These are phyloP conservation scores for human (Homo sapiens) DNA, from an alignment of 2,113 vertebrate species.

Conservation along the genomic window DNA sequence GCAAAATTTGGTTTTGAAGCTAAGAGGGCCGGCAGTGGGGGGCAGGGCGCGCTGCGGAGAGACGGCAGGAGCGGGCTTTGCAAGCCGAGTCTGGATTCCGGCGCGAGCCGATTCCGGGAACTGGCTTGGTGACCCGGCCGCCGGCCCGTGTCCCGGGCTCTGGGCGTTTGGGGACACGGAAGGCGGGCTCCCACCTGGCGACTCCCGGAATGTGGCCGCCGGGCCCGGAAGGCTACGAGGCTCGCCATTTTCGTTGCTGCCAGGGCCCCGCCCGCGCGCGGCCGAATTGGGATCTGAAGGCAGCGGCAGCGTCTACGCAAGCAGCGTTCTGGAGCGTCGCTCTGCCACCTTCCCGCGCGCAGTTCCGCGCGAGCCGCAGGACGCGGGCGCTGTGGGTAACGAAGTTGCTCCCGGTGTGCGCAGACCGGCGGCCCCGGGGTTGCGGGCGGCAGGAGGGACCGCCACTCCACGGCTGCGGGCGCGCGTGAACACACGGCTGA, in stretches of 20 bases:
- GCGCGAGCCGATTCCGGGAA: background rate
- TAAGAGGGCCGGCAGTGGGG: accelerated
- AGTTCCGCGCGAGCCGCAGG: background rate
- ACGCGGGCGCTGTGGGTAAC: background rate
- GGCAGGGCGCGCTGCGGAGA: accelerated
- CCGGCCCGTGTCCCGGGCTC: accelerated
- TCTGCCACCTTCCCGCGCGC: accelerated
- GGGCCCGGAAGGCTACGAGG: accelerated
- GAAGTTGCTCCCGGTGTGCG: background rate
- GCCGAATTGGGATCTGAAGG: background rate
- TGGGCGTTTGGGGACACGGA: no score
- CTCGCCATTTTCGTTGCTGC: conserved; percentile 6
- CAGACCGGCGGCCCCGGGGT: background rate
- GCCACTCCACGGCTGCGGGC: accelerated
- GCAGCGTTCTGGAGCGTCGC: background rate
- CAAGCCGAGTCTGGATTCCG: accelerated
- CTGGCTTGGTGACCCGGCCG: accelerated
- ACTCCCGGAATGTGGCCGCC: background rate
- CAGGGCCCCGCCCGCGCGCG: background rate
- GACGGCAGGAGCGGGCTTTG: background rate
- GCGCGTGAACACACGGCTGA: background rate
- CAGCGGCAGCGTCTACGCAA: background rate
- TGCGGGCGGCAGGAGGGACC: background rate
- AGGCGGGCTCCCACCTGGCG: background rate
- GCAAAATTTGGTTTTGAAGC: background rate